Percentiles rank a stretch among this genome's conserved stretches.
Conservation (phyloP, 2,113 vertebrate species). For the Oxyruncus cristatus region DNA sequence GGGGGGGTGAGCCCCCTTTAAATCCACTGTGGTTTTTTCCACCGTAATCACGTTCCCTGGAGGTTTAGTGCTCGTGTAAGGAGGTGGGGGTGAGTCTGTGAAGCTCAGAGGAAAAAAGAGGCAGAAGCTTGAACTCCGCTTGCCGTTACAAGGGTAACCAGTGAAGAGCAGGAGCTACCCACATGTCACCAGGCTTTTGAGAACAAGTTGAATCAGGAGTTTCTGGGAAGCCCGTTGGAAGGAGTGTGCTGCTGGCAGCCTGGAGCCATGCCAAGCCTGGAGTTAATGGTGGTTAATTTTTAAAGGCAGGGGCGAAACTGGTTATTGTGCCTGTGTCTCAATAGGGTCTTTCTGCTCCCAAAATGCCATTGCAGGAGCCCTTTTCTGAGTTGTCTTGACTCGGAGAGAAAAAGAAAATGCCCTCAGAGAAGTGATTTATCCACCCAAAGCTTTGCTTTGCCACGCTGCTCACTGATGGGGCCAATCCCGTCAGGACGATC, state of each 20-base stretch:
- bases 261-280: conserved; percentile 7
- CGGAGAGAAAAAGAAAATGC: not conserved
- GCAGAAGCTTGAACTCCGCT: not conserved
- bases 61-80: not conserved
- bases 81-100: not conserved
- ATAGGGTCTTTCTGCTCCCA: conserved; percentile 39
- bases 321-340: conserved; percentile 38
- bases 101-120: not conserved
- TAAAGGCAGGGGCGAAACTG: conserved; percentile 46
- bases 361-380: not conserved
- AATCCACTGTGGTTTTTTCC: not conserved
- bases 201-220: conserved; percentile 20
- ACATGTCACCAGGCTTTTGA: conserved; percentile 19
- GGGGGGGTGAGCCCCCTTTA: not conserved
- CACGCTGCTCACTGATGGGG: not conserved
- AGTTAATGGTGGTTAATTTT: conserved; percentile 66
- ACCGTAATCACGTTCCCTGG: not conserved
- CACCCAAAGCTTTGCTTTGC: not conserved
- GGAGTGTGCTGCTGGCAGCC: conserved; percentile 34
- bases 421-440: not conserved
- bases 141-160: conserved; percentile 3
- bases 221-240: conserved; percentile 59
- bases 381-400: conserved; percentile 40
- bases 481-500: not conserved
- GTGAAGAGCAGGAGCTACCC: not conserved